Evolutionary conservation across 2,888 invertebrate genomes (phyloP).

Genomic region (Andrena camellia): DNA sequence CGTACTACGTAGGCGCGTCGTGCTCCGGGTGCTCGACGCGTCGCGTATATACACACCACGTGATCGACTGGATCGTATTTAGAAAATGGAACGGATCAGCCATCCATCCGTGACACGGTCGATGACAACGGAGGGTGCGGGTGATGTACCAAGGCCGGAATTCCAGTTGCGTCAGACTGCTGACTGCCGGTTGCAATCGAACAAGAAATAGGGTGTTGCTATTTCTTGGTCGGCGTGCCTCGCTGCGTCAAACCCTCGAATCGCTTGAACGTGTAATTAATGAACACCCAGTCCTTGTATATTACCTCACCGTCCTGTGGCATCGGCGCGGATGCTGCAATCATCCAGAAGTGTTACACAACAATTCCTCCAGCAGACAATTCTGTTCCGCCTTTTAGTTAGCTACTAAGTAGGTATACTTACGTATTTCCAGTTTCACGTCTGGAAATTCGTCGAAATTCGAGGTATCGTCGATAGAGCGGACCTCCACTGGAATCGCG

Average conservation of each 20-base stretch:
- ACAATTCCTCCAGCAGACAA: neutral
- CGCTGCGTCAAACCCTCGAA: constrained; percentile 98
- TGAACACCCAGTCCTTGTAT: constrained; percentile 99
- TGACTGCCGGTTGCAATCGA: constrained; percentile 72
- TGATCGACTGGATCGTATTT: constrained; percentile 36
- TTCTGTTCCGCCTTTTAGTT: too few relatives aligned
- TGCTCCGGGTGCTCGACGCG: constrained; percentile 16
- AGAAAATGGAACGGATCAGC: constrained; percentile 56
- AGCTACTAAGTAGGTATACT: constrained; percentile 85
- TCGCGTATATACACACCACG: constrained; percentile 45
- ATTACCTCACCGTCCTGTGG: constrained; percentile 96
- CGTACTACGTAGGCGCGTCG: constrained; percentile 1
- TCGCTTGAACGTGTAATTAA: constrained; percentile 99
- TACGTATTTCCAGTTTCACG: constrained; percentile 99
- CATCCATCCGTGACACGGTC: constrained; percentile 63
- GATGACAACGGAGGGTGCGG: constrained; percentile 73
- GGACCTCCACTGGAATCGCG: constrained; percentile 98
- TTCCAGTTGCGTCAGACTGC: constrained; percentile 77
- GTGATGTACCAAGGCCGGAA: constrained; percentile 82
- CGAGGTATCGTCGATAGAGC: constrained; percentile 99
- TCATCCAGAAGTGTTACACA: constrained; percentile 32
- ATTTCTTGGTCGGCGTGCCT: constrained; percentile 93
- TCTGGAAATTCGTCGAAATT: constrained; percentile 99
- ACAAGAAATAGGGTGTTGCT: constrained; percentile 81
- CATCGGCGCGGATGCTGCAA: constrained; percentile 93